Conservation (phyloP, 1,140 invertebrate species). For the Drosophila chauvacae region DNA sequence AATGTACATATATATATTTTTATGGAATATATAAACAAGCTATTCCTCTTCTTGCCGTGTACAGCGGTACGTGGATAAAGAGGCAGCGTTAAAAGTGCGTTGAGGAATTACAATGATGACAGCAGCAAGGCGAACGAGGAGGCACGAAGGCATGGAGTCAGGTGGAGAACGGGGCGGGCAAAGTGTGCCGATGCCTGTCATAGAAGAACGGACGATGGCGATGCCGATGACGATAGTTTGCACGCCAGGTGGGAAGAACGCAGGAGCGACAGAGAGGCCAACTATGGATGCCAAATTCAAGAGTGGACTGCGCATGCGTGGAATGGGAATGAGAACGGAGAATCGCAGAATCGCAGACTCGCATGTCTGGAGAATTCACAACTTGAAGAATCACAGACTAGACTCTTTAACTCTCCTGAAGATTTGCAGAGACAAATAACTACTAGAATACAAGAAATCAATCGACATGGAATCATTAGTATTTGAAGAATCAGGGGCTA, state of each 20-base stretch:
- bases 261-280: slow-evolving; percentile 30
- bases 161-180: neutral
- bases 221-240: slow-evolving; percentile 69
- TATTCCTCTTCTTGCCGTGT: neutral
- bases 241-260: slow-evolving; percentile 64
- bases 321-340: slow-evolving; percentile 71
- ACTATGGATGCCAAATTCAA: slow-evolving; percentile 77
- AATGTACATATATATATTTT: neutral
- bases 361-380: neutral
- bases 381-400: slow-evolving; percentile 2
- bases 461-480: neutral
- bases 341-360: slow-evolving; percentile 7
- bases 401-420: neutral
- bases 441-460: neutral
- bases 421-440: neutral
- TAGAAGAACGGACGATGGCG: slow-evolving; percentile 35
- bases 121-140: slow-evolving; percentile 19
- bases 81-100: slow-evolving; percentile 50
- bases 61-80: slow-evolving; percentile 6
- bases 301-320: slow-evolving; percentile 76
- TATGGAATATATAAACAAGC: neutral
- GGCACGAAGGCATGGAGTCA: neutral
- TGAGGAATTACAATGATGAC: slow-evolving; percentile 72
- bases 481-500: neutral
- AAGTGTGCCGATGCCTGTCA: slow-evolving; percentile 69